Percentiles rank a stretch among this genome's conserved stretches.
Conservation (phyloP, 2,888 invertebrate species). For the Chymomyza procnemis region DNA sequence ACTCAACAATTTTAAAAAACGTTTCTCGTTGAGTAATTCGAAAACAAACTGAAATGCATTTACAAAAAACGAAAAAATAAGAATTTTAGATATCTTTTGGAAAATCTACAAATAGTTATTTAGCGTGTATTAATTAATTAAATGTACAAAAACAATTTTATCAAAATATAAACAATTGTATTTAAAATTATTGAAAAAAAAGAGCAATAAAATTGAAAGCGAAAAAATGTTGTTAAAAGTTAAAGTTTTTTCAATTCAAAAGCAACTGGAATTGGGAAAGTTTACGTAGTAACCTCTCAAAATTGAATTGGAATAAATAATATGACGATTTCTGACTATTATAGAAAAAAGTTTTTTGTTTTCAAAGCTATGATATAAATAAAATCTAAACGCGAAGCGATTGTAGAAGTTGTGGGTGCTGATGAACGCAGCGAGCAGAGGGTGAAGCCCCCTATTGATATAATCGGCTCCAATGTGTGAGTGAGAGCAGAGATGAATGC, state of each 20-base stretch:
- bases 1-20: slow-evolving; percentile 66
- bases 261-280: background rate
- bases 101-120: background rate
- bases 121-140: background rate
- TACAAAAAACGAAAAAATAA: slow-evolving; percentile 12
- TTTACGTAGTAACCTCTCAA: no score
- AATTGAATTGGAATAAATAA: no score
- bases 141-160: background rate
- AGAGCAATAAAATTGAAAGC: background rate
- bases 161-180: background rate
- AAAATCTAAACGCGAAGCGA: no score
- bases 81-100: background rate
- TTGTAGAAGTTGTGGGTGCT: no score
- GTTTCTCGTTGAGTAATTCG: slow-evolving; percentile 38
- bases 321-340: no score
- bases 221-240: background rate
- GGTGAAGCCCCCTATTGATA: no score
- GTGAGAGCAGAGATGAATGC: slow-evolving; percentile 72
- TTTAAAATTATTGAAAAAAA: background rate
- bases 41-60: slow-evolving; percentile 5
- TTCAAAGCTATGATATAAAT: no score
- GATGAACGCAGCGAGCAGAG: no score
- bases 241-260: background rate
- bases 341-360: no score
- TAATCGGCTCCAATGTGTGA: no score